Conservation (phyloP, 64 coral and sea anemone genomes). For the Actinia equina region DNA sequence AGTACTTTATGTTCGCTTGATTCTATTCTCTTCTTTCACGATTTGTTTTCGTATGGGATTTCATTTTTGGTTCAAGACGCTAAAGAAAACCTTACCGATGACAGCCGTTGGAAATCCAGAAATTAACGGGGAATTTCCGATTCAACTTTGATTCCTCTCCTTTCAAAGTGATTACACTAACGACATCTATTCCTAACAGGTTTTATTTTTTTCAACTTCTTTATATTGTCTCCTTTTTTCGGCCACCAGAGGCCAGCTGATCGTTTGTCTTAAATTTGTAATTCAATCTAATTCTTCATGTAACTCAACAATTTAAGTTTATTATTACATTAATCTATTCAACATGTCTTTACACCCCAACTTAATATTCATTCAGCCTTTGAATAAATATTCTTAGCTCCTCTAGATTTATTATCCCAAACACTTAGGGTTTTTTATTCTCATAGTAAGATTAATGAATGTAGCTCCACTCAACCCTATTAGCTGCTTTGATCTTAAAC, state of each 20-base stretch:
- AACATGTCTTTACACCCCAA: not conserved
- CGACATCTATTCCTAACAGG: not conserved
- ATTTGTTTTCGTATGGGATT: not conserved
- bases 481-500: not conserved
- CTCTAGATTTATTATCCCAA: not conserved
- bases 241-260: not conserved
- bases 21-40: not conserved
- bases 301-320: not conserved
- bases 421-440: not conserved
- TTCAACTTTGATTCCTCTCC: not conserved
- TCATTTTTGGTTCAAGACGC: not conserved
- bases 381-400: slow-evolving; percentile 1
- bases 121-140: not conserved
- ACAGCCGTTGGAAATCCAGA: not conserved
- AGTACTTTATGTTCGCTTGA: not conserved
- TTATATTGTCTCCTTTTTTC: not conserved
- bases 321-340: not conserved
- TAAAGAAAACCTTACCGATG: not conserved
- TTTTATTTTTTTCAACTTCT: not conserved
- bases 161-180: not conserved
- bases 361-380: not conserved
- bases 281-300: not conserved
- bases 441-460: slow-evolving; percentile 7
- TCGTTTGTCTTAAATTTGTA: not conserved
- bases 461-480: slow-evolving; percentile 2